A percentile compares a stretch with the other conserved stretches of the same genome.
Evolutionary conservation across 2,113 vertebrate species (phyloP).

Genomic region (Bos javanicus): DNA sequence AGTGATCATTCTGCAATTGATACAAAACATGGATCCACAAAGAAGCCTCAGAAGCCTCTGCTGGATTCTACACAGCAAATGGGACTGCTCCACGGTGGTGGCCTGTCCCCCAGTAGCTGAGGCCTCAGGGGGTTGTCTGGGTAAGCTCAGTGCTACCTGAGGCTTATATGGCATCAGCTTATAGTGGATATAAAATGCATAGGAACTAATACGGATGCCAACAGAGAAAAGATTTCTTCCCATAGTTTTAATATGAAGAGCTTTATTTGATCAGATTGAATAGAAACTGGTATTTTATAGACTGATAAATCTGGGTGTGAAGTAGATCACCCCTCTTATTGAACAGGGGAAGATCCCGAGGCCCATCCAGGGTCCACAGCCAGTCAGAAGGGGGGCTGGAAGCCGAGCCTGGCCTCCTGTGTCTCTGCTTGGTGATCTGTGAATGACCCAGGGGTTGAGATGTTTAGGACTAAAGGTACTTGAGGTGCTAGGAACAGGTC

Average conservation of each 20-base stretch:
- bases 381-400: not conserved
- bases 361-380: not conserved
- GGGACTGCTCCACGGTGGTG: not conserved
- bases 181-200: not conserved
- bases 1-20: not conserved
- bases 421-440: not conserved
- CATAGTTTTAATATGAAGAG: not conserved
- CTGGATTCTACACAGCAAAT: not conserved
- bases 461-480: not conserved
- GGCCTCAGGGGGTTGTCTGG: not conserved
- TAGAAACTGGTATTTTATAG: not conserved
- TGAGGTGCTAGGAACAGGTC: not conserved
- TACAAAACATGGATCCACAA: accelerated
- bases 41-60: not conserved
- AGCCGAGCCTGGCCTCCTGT: not conserved
- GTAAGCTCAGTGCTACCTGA: not conserved
- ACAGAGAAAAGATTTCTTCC: not conserved
- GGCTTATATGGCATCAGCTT: not conserved
- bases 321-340: not conserved
- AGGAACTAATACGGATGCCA: not conserved
- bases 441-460: not conserved
- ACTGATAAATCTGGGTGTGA: not conserved
- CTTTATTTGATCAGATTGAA: not conserved
- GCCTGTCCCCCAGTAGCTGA: too few species aligned
- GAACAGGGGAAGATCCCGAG: not conserved